Conservation (phyloP, 2,888 invertebrate genomes). For the Dryadula phaetusa region DNA sequence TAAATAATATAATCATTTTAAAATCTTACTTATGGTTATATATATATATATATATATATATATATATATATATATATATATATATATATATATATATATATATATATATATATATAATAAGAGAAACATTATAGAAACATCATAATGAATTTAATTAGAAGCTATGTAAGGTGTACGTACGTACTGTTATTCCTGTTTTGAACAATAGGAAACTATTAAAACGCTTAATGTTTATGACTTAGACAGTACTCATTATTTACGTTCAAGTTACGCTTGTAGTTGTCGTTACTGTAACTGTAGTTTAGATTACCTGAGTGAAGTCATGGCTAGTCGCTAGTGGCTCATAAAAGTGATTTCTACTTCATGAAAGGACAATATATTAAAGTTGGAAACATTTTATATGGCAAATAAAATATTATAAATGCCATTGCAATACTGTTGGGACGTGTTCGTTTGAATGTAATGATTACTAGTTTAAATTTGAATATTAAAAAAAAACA, state of each 20-base stretch:
- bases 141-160: not conserved
- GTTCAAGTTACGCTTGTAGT: slow-evolving; percentile 18
- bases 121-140: not conserved
- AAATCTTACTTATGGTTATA: too few relatives aligned
- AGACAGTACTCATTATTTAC: slow-evolving; percentile 6
- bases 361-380: slow-evolving; percentile 6
- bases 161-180: not conserved
- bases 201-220: slow-evolving; percentile 13
- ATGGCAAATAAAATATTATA: slow-evolving; percentile 1
- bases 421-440: not conserved
- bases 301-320: slow-evolving; percentile 21
- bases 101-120: not conserved
- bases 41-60: too few relatives aligned
- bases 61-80: too few relatives aligned
- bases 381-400: slow-evolving; percentile 15
- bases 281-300: slow-evolving; percentile 21
- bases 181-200: not conserved
- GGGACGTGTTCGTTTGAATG: not conserved
- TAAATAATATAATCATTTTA: too few relatives aligned
- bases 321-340: slow-evolving; percentile 16
- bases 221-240: not conserved
- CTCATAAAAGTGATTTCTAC: slow-evolving; percentile 13
- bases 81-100: too few relatives aligned
- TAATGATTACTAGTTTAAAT: not conserved
- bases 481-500: not conserved